These are phyloP conservation scores for Cricetomys ansorgei DNA, from an alignment of 2,113 vertebrate genomes.

Conservation along the genomic window DNA sequence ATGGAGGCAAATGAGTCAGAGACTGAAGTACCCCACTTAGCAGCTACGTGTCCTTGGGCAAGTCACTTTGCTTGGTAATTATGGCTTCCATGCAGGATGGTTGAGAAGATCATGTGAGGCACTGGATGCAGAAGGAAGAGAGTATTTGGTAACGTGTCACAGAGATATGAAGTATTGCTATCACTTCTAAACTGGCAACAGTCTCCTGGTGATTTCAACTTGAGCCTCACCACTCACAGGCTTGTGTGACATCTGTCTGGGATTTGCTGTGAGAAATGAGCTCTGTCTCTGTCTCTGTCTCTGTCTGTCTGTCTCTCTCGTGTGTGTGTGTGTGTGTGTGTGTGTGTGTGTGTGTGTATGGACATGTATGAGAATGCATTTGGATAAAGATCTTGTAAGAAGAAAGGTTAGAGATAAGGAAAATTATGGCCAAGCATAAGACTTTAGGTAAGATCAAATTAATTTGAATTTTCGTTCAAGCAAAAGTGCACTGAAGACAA, in stretches of 20 bases:
- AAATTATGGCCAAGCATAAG: background rate
- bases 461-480: background rate
- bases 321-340: background rate
- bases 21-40: background rate
- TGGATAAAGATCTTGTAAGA: background rate
- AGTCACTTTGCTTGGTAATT: constrained; percentile 33
- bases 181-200: background rate
- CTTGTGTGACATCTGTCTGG: background rate
- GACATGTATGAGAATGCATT: background rate
- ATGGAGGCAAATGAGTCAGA: background rate
- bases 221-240: background rate
- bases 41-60: background rate
- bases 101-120: background rate
- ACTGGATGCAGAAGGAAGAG: background rate
- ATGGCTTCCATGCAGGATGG: background rate
- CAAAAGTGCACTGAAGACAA: background rate
- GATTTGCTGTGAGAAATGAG: background rate
- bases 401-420: background rate
- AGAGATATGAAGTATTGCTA: background rate
- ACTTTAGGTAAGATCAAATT: background rate
- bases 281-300: background rate
- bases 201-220: background rate
- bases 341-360: background rate
- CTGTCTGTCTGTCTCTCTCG: background rate
- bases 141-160: background rate